Conservation (phyloP, 2,113 vertebrate species). For the Hemibagrus wyckioides region DNA sequence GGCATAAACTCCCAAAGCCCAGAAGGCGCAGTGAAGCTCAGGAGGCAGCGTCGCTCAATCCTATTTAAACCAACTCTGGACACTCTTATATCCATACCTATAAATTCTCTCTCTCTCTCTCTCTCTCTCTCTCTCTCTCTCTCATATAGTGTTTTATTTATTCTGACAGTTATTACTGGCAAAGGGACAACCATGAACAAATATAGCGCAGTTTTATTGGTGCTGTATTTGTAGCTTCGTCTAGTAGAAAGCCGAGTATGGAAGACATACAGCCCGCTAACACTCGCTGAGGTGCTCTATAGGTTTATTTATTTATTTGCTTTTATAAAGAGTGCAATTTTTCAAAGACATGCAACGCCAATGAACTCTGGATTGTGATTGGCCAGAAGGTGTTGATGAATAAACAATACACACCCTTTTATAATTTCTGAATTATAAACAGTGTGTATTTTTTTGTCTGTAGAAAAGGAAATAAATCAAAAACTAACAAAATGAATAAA, state of each 20-base stretch:
- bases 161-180: conserved; percentile 30
- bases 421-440: background rate
- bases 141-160: conserved; percentile 26
- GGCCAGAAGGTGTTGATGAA: background rate
- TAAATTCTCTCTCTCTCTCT: conserved; percentile 29
- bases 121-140: background rate
- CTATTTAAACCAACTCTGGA: conserved; percentile 26
- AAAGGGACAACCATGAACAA: conserved; percentile 15
- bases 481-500: too few species aligned
- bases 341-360: background rate
- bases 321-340: background rate
- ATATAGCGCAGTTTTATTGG: background rate
- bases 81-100: conserved; percentile 19
- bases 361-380: background rate
- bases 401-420: background rate
- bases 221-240: background rate
- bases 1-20: conserved; percentile 8
- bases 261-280: background rate
- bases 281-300: background rate
- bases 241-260: background rate
- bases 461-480: background rate
- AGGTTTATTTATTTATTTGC: background rate
- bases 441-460: background rate
- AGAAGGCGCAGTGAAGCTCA: conserved; percentile 32
- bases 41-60: background rate